Evolutionary conservation across 2,888 invertebrate genomes (phyloP), one percentile per base, ranked within the genome.

Genomic region (Slavum lentiscoides): DNA sequence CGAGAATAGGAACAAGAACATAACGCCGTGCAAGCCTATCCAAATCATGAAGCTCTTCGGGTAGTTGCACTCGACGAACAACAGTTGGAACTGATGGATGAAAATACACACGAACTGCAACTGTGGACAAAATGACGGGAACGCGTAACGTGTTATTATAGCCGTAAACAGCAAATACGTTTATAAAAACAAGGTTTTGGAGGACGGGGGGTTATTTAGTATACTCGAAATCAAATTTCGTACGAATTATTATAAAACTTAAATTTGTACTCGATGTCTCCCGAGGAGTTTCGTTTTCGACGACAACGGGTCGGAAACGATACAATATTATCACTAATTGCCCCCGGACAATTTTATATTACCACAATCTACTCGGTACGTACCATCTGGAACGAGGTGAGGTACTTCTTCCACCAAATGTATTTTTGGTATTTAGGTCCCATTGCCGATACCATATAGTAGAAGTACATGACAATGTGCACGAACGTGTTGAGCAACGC

Each of bases 401-500:
- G 91, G 87, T 97, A 94, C 86, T 94, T 96, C 88, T 97, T 98
- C 97, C 97, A 98, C 97, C 97, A 97, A 88, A 89, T 89, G 87
- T 91, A 97, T 87, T 95, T 95, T 88, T 95, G 94, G 88, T 94
- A 97, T 86, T 91, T 89, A 64, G 97, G 97, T 75, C 97, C 97
- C 92, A 97, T 92, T 39, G 97, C 97, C 8, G 97, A 91, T 83
- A 97, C 90, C 92, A 96, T 96, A 87, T 97, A 98, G 88, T 98
- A 98, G 87, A 94, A 94, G 88, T 98, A 97, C 97, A 98, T 97
- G 83, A 97, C 91, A 85, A 97, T 94, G 88, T 98, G 97, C 82
- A 98, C 97, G 86, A 97, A 96, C 4, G 96, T 93, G 88, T 97
- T 97, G 85, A 97, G 90, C 85, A 96, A 89, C 58, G 96, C 94